phyloP scores from a whole-genome alignment of 2,113 vertebrate species.

The Hippoglossus stenolepis region DNA sequence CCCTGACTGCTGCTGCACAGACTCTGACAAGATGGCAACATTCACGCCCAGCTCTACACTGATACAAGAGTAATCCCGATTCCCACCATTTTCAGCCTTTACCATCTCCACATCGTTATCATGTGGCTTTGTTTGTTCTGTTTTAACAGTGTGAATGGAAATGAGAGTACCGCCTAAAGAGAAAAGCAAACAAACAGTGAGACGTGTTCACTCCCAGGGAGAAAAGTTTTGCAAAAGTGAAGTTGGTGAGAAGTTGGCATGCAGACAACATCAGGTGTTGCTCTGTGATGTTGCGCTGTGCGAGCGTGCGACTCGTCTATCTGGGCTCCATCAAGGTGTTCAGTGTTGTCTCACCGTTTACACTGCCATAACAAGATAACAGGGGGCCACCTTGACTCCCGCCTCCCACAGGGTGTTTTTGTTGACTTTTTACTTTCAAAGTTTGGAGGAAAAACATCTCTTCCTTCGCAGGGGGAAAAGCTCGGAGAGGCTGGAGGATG shows the following conservation, averaged over 20 bases:
- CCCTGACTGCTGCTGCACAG: too few relatives aligned
- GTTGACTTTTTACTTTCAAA: slow-evolving; percentile 49
- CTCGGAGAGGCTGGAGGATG: slow-evolving; percentile 27
- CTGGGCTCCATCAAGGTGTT: slow-evolving; percentile 72
- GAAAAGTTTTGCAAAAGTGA: slow-evolving; percentile 55
- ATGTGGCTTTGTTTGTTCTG: slow-evolving; percentile 3
- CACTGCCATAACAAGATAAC: slow-evolving; percentile 74
- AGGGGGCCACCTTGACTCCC: slow-evolving; percentile 67
- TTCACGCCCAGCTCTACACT: too few relatives aligned
- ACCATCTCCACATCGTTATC: not conserved
- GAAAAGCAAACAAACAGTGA: slow-evolving; percentile 12
- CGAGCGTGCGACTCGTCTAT: slow-evolving; percentile 63
- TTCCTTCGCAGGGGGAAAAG: slow-evolving; percentile 29
- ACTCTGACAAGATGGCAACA: too few relatives aligned
- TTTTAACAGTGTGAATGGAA: not conserved
- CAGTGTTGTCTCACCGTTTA: slow-evolving; percentile 69
- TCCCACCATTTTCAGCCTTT: not conserved
- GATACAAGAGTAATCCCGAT: not conserved
- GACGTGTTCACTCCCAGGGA: slow-evolving; percentile 33
- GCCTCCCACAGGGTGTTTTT: slow-evolving; percentile 66
- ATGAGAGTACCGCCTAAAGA: not conserved
- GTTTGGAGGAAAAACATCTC: slow-evolving; percentile 42
- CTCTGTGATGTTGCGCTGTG: slow-evolving; percentile 57
- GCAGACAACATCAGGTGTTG: slow-evolving; percentile 58
- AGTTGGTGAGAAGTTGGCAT: slow-evolving; percentile 57